Evolutionary conservation across 2,113 vertebrate species (phyloP).

Genomic region (Amphiprion percula): DNA sequence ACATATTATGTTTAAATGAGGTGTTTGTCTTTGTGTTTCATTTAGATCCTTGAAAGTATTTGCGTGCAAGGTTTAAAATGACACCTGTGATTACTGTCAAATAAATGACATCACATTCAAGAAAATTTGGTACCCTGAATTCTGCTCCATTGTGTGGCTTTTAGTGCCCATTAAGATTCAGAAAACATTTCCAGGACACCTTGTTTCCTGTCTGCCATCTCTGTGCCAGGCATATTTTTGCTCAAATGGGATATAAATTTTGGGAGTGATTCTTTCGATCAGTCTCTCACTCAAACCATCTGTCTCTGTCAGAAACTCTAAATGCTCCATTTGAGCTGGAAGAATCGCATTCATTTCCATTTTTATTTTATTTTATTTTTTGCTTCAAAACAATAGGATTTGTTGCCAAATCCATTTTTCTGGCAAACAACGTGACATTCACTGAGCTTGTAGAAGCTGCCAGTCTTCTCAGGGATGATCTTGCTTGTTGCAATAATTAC

Average conservation of each 20-base stretch:
- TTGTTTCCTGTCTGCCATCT: not conserved
- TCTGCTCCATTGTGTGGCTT: not conserved
- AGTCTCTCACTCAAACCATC: conserved; percentile 25
- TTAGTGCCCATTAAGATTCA: conserved; percentile 17
- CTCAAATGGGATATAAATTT: conserved; percentile 2
- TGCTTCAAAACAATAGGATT: conserved; percentile 15
- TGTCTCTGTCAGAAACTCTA: conserved; percentile 22
- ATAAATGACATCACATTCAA: not conserved
- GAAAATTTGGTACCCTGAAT: not conserved
- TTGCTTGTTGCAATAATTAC: conserved; percentile 29
- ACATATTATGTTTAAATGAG: no score
- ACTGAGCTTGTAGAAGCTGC: conserved; percentile 5
- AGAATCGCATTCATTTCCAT: conserved; percentile 33
- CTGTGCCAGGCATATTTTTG: conserved; percentile 2
- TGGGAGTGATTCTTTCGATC: conserved; percentile 13
- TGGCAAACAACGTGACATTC: conserved; percentile 30
- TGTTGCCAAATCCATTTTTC: conserved; percentile 13
- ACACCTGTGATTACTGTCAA: conserved; percentile 29
- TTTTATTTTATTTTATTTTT: not conserved
- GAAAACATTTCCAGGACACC: conserved; percentile 2
- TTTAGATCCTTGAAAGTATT: not conserved
- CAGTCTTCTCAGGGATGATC: conserved; percentile 22
- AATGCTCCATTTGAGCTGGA: conserved; percentile 23
- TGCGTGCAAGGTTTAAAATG: not conserved
- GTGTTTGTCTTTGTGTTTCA: not conserved